These are phyloP conservation scores for Promerops cafer DNA, from an alignment of 2,113 vertebrate species.

Conservation along the genomic window DNA sequence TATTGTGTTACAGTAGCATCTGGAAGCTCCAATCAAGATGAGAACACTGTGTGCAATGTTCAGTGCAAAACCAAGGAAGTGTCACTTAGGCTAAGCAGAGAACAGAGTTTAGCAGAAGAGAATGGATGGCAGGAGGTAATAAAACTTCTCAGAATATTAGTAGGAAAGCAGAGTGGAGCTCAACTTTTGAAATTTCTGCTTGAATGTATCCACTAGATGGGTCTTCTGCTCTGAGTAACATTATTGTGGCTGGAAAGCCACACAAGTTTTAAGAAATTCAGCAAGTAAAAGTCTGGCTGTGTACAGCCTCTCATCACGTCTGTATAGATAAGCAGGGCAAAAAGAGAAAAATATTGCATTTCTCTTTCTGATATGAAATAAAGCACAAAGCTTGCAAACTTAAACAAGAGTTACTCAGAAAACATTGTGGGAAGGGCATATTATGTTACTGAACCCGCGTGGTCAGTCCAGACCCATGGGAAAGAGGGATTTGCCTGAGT, in stretches of 20 bases:
- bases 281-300: background rate
- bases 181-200: background rate
- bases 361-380: background rate
- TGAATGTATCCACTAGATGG: background rate
- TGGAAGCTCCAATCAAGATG: background rate
- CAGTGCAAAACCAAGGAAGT: background rate
- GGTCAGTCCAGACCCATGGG: background rate
- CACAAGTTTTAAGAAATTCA: background rate
- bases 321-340: background rate
- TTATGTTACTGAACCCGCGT: background rate
- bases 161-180: background rate
- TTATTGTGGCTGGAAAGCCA: background rate
- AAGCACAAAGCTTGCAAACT: background rate
- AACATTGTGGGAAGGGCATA: background rate
- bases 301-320: background rate
- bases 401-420: background rate
- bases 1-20: background rate
- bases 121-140: background rate
- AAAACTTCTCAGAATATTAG: background rate
- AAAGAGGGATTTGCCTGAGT: background rate
- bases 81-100: background rate
- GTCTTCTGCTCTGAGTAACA: background rate
- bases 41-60: background rate
- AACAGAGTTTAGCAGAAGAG: background rate
- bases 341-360: background rate